Evolutionary conservation across 2,113 vertebrate species (phyloP).

Genomic region (Zosterops hypoxanthus): DNA sequence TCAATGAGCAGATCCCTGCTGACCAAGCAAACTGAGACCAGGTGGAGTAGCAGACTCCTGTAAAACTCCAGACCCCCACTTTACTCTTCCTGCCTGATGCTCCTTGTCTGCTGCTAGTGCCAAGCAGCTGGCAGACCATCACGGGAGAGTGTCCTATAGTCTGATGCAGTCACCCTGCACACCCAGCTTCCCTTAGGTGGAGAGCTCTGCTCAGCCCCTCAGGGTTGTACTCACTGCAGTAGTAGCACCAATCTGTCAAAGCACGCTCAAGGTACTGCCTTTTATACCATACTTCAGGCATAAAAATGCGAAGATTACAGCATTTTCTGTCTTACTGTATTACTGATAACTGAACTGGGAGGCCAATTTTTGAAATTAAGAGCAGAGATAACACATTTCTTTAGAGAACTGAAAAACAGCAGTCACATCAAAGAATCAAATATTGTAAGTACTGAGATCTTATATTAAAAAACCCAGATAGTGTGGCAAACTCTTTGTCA

Average conservation of each 20-base stretch:
- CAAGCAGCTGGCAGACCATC: neutral
- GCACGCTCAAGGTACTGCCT: neutral
- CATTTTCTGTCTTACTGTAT: neutral
- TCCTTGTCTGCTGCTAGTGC: neutral
- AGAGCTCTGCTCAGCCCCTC: rapidly evolving
- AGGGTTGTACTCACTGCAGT: no score
- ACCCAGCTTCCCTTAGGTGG: no score
- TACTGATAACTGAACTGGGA: neutral
- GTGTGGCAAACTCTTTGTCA: neutral
- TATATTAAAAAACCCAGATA: neutral
- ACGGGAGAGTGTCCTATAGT: neutral
- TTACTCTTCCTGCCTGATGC: neutral
- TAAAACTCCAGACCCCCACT: neutral
- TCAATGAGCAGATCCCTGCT: neutral
- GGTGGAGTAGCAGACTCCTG: neutral
- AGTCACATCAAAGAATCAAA: neutral
- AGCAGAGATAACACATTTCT: neutral
- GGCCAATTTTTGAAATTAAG: neutral
- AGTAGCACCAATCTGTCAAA: neutral
- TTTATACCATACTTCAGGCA: neutral
- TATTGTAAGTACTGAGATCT: neutral
- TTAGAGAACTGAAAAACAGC: neutral
- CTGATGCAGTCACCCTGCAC: rapidly evolving
- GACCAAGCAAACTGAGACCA: rapidly evolving
- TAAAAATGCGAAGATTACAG: neutral